These are phyloP conservation scores for Chelmon rostratus DNA, from an alignment of 2,797 vertebrate genomes.

Conservation along the genomic window DNA sequence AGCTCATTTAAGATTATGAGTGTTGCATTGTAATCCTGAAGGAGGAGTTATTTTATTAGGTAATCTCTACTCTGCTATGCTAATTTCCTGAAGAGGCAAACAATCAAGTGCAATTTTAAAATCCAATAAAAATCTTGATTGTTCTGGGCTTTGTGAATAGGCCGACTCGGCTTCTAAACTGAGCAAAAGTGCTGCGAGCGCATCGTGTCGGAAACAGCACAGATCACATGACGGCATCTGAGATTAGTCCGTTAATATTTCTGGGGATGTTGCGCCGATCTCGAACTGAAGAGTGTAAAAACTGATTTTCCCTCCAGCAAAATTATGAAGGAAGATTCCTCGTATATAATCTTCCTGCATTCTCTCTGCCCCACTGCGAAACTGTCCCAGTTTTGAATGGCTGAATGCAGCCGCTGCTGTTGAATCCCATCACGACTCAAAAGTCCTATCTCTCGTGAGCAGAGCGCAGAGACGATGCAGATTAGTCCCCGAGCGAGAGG, in stretches of 20 bases:
- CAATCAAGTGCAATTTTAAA: slow-evolving; percentile 61
- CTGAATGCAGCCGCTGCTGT: slow-evolving; percentile 26
- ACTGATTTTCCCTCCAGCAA: neutral
- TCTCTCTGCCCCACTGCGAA: neutral
- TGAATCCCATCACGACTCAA: slow-evolving; percentile 36
- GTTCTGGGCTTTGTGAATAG: slow-evolving; percentile 59
- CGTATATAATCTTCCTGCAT: neutral
- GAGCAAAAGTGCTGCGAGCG: slow-evolving; percentile 21
- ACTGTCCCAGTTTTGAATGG: neutral
- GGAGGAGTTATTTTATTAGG: slow-evolving; percentile 67
- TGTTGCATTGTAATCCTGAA: slow-evolving; percentile 56
- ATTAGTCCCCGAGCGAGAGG: slow-evolving; percentile 39
- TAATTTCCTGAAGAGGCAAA: slow-evolving; percentile 62
- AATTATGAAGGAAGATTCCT: neutral
- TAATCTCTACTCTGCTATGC: slow-evolving; percentile 46
- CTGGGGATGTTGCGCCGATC: slow-evolving; percentile 25
- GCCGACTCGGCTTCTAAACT: slow-evolving; percentile 35
- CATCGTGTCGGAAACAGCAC: slow-evolving; percentile 2
- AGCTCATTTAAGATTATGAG: slow-evolving; percentile 56
- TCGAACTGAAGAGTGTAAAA: slow-evolving; percentile 23
- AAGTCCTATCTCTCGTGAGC: slow-evolving; percentile 34
- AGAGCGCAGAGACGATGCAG: slow-evolving; percentile 33
- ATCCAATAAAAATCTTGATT: slow-evolving; percentile 67
- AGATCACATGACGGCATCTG: slow-evolving; percentile 10
- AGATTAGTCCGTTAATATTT: slow-evolving; percentile 25